Base-by-base conservation (phyloP, 92 coral and sea anemone genomes). In the Pocillopora grandis region DNA sequence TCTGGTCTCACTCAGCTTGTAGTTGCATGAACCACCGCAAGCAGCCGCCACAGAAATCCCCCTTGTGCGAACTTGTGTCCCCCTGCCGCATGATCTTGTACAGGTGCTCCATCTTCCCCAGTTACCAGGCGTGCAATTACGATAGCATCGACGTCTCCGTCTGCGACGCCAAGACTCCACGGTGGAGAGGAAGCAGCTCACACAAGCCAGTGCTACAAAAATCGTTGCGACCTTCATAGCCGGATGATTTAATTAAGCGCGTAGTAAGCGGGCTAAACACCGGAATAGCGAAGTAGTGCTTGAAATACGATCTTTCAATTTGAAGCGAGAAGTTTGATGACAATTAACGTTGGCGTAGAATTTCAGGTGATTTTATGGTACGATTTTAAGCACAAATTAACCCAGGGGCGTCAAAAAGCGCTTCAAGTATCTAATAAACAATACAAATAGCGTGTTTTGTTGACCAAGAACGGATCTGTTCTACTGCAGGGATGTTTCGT, bases 41-140 rank as follows among this genome's bases (percentile, higher is more conserved):
- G n/a, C 14, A 1, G 89, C 84, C 0, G 55, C 27, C 10, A 82
- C 55, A 20, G 72, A 23, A 23, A 91, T 82, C 7, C 72, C 77
- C 57, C 82, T 61, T 3, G 70, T 68, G 35, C 91, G 88, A 59
- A 12, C 4, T 20, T 82, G 94, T 35, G 81, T 75, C 9, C 94
- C 94, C 0, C 55, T 55, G 15, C 86, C 90, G 61, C 94, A 91
- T 0, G 85, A 69, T n/a, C 48, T 84, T 13, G 79, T 76, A 42
- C 92, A 89, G n/a, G 76, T 12, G 35, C 86, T 87, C 92, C 92
- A 89, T 0, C 86, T n/a, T 0, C 79, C 67, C 92, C 92, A 89
- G 48, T 66, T 71, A 20, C 86, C 89, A 11, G 88, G 89, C 14
- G 70, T 62, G 59, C 92, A 89, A 49, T 89, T 75, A 23, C 80